Evolutionary conservation across 2,113 vertebrate species (phyloP), one percentile per base, ranked within the genome.

Genomic region (Ramphastos sulfuratus): DNA sequence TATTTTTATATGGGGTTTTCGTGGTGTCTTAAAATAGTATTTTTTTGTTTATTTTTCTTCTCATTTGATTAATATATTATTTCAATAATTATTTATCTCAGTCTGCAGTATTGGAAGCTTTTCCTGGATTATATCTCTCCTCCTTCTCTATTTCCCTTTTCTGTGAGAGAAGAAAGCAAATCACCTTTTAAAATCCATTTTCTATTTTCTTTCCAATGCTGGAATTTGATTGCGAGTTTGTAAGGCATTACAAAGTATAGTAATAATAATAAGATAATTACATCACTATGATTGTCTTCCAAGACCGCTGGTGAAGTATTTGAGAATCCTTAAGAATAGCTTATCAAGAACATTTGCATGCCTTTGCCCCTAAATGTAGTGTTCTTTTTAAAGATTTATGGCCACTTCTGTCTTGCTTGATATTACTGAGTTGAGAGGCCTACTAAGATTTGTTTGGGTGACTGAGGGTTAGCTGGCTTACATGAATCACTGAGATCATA

Each of bases 371-470:
- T 70, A 81, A 85, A 17, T 30, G 69, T 30, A 88, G 50, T 80
- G 31, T 33, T n/a, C n/a, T n/a, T 92, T 93, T 65, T 67, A 82
- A 84, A 92, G 55, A 92, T 83, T 81, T 76, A 35, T 70, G 52
- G 6, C 48, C 37, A 33, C 69, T 79, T 60, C 12, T 73, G 56
- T 82, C 58, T 92, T 80, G 44, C 83, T 83, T 91, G 50, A 86
- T 94, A 48, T 89, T 88, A 3, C 50, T 75, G 73, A 28, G 15
- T 76, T 81, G 81, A 72, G 52, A 65, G 20, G 12, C 42, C 75
- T 87, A 35, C 48, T 44, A 61, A 81, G n/a, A 92, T 21, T 83
- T 87, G 77, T 74, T 87, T 89, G 59, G 84, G 31, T 75, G 64
- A 42, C 17, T 83, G 23, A 56, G 30, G 5, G 80, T 91, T 93